These are phyloP conservation scores for Mechanitis mazaeus DNA, from an alignment of 2,888 invertebrate species.

Conservation along the genomic window DNA sequence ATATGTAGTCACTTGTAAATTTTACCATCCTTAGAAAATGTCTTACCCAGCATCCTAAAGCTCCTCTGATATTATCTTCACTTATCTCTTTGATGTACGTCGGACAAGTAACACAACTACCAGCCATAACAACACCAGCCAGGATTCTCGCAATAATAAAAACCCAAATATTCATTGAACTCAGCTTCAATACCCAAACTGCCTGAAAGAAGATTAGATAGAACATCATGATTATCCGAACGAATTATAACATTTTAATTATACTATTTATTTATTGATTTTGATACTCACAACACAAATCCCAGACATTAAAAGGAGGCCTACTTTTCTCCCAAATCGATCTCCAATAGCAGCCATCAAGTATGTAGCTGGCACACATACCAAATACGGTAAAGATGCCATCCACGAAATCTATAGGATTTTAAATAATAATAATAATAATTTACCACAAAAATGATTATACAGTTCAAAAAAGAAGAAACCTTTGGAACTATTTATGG, in stretches of 20 bases:
- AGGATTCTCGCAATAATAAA: conserved; percentile 50
- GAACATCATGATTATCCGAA: not conserved
- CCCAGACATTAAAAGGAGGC: conserved; percentile 48
- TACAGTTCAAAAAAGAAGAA: no score
- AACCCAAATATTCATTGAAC: conserved; percentile 52
- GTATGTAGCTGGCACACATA: conserved; percentile 44
- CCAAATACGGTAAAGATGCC: conserved; percentile 50
- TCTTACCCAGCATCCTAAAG: conserved; percentile 75
- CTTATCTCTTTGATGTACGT: conserved; percentile 62
- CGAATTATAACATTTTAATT: not conserved
- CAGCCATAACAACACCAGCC: conserved; percentile 54
- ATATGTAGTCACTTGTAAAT: conserved; percentile 7
- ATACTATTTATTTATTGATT: not conserved
- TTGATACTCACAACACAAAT: conserved; percentile 43
- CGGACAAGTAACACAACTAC: conserved; percentile 54
- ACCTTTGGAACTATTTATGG: not conserved
- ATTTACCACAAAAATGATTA: no score
- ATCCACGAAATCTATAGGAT: conserved; percentile 56
- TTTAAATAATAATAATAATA: no score
- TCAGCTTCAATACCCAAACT: conserved; percentile 49
- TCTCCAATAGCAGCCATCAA: conserved; percentile 48
- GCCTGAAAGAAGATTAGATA: not conserved
- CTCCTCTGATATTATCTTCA: conserved; percentile 52
- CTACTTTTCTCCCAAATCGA: conserved; percentile 50
- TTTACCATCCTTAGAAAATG: no score